Evolutionary conservation across 92 coral and sea anemone genomes (phyloP).

Genomic region (Epizoanthus ramosus): DNA sequence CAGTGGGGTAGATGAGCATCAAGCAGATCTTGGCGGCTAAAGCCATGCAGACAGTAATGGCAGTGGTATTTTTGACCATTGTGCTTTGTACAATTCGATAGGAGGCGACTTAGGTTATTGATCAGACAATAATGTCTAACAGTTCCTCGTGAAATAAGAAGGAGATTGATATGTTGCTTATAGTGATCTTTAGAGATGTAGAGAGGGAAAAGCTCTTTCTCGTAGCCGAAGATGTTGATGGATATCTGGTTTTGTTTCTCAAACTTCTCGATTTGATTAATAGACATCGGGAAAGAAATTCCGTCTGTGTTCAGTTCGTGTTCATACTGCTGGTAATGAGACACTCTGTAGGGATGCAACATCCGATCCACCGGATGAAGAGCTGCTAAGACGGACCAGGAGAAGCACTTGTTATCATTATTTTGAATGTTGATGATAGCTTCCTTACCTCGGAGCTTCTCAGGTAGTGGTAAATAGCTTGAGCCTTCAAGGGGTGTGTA

Average conservation of each 20-base stretch:
- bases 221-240: background rate
- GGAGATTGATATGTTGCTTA: conserved; percentile 31
- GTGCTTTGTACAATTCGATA: background rate
- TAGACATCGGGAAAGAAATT: conserved; percentile 32
- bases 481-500: conserved; percentile 60
- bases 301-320: conserved; percentile 41
- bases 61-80: conserved; percentile 25
- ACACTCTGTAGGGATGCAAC: conserved; percentile 32
- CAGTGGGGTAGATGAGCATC: conserved; percentile 36
- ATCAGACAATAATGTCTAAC: conserved; percentile 42
- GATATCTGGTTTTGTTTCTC: conserved; percentile 36
- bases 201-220: conserved; percentile 32
- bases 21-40: conserved; percentile 27
- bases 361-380: conserved; percentile 26
- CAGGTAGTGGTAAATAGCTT: conserved; percentile 48
- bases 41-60: conserved; percentile 43
- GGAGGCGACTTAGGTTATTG: background rate
- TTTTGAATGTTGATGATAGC: conserved; percentile 57
- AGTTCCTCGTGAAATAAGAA: conserved; percentile 23
- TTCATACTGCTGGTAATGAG: conserved; percentile 33
- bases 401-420: conserved; percentile 39
- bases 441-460: conserved; percentile 35
- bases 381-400: conserved; percentile 54
- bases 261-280: conserved; percentile 35
- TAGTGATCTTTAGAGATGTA: conserved; percentile 26